A percentile compares a stretch with the other conserved stretches of the same genome.
Conservation (phyloP, 2,113 vertebrate genomes). For the Thinocorus orbignyianus region DNA sequence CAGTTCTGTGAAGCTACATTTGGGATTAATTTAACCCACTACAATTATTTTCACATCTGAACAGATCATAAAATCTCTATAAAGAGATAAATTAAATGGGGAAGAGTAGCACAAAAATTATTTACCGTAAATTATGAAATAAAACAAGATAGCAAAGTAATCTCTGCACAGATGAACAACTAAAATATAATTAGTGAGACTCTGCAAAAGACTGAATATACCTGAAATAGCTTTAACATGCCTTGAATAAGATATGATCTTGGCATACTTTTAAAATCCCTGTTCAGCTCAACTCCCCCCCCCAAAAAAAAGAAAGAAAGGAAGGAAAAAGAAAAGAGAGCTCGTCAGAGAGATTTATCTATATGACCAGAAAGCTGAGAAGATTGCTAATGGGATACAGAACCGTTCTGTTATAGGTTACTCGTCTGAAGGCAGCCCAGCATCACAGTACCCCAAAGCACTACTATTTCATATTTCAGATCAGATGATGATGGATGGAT, state of each 20-base stretch:
- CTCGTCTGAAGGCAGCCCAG: not conserved
- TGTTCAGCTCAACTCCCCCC: not conserved
- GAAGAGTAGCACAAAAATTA: conserved; percentile 36
- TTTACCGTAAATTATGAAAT: conserved; percentile 53
- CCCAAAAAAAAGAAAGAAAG: not conserved
- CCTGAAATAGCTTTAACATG: conserved; percentile 51
- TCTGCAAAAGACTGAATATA: conserved; percentile 17
- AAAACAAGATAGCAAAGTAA: conserved; percentile 31
- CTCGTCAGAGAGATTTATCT: not conserved
- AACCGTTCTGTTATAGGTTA: not conserved
- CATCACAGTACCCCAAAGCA: not conserved
- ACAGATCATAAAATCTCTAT: conserved; percentile 10
- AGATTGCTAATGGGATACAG: not conserved
- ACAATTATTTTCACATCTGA: conserved; percentile 45
- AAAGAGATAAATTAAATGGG: conserved; percentile 19
- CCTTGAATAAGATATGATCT: conserved; percentile 41
- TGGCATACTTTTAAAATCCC: conserved; percentile 9
- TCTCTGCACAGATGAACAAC: conserved; percentile 25
- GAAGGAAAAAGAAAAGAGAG: not conserved
- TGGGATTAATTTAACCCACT: conserved; percentile 8
- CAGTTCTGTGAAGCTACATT: not conserved
- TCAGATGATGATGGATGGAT: not conserved
- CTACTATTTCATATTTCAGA: not conserved
- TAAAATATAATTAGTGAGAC: conserved; percentile 52
- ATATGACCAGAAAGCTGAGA: not conserved